A percentile compares a stretch with the other conserved stretches of the same genome.
Conservation (phyloP, 2,113 vertebrate species). For the Trinectes maculatus region DNA sequence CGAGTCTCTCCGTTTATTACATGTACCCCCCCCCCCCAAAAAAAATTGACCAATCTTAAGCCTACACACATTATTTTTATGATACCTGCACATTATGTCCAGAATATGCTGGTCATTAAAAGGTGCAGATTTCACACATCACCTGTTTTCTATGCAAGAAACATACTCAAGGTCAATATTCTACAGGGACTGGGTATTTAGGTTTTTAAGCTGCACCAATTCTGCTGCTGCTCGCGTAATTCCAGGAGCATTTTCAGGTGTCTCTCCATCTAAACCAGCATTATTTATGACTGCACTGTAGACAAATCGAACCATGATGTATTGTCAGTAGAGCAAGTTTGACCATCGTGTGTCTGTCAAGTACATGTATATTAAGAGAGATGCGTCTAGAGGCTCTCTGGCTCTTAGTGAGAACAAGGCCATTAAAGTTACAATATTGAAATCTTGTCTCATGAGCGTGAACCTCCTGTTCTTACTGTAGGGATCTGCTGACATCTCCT, state of each 20-base stretch:
- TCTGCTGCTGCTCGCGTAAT: constrained; percentile 5
- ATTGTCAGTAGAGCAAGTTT: background rate
- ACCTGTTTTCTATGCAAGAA: background rate
- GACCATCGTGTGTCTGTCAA: background rate
- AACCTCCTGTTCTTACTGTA: background rate
- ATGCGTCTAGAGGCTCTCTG: background rate
- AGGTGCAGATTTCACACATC: background rate
- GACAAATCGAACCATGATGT: background rate
- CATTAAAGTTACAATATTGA: constrained; percentile 11
- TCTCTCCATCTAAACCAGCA: background rate
- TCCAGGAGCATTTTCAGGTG: constrained; percentile 5
- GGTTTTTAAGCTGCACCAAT: background rate
- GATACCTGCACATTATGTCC: background rate
- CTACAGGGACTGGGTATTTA: background rate
- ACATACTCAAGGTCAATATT: constrained; percentile 7
- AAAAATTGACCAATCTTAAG: background rate
- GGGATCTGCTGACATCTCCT: constrained; percentile 74
- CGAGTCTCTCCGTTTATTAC: background rate
- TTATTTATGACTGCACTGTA: background rate
- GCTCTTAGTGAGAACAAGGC: background rate
- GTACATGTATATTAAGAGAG: background rate
- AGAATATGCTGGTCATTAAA: background rate
- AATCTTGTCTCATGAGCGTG: background rate
- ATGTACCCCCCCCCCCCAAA: too few relatives aligned
- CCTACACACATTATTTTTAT: background rate